Conservation (phyloP, 2,797 vertebrate species). For the Tauraco hartlaubi region DNA sequence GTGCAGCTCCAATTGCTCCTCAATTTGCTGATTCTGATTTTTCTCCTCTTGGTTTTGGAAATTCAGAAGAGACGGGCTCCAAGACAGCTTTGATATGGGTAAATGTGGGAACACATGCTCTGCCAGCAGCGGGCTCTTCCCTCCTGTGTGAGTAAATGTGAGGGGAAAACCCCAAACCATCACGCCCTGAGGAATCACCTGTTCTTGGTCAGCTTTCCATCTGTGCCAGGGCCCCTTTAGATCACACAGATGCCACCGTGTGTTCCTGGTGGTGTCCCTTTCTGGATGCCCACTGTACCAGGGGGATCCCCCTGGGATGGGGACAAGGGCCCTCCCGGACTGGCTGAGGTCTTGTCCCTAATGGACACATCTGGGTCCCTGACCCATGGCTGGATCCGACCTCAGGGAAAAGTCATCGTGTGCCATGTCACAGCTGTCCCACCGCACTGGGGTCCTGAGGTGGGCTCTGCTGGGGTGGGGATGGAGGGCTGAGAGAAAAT, state of each 20-base stretch:
- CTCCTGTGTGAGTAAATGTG: background rate
- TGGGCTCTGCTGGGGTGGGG: background rate
- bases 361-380: rapidly evolving
- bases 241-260: rapidly evolving
- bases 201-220: background rate
- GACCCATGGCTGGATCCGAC: rapidly evolving
- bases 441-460: rapidly evolving
- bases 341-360: background rate
- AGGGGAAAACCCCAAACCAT: background rate
- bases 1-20: background rate
- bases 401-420: rapidly evolving
- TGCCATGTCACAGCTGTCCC: background rate
- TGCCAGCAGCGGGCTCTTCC: background rate
- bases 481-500: background rate
- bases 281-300: rapidly evolving
- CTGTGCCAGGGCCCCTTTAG: background rate
- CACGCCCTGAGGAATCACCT: background rate
- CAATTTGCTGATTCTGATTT: background rate
- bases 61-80: background rate
- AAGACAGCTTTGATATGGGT: background rate
- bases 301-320: background rate
- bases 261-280: background rate
- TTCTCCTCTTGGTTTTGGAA: background rate
- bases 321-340: background rate
- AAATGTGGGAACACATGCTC: background rate